Evolutionary conservation across 1,140 invertebrate species (phyloP).

Genomic region (Drosophila guanche): DNA sequence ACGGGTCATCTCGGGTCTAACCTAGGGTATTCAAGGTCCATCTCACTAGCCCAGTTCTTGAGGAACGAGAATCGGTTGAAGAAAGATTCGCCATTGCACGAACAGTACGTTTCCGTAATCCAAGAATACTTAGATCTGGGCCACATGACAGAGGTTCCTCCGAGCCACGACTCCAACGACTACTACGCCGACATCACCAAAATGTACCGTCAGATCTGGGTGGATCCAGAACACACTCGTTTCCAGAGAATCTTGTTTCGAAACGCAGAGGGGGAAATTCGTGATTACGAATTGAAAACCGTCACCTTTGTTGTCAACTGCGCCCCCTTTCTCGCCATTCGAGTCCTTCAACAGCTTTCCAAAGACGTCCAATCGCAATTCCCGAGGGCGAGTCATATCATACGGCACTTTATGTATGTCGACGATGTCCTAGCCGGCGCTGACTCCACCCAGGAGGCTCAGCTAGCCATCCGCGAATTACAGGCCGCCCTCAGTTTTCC

Average conservation of each 20-base stretch:
- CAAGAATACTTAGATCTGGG: not conserved
- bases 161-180: not conserved
- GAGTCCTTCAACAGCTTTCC: not conserved
- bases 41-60: not conserved
- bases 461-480: not conserved
- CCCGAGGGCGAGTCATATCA: slow-evolving; percentile 3
- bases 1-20: not conserved
- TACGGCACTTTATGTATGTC: not conserved
- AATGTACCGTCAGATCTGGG: not conserved
- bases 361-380: too few relatives aligned
- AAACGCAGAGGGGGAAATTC: too few relatives aligned
- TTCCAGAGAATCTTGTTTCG: too few relatives aligned
- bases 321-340: not conserved
- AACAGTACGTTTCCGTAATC: not conserved
- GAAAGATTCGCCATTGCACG: not conserved
- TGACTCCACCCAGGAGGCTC: too few relatives aligned
- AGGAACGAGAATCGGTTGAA: not conserved
- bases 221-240: not conserved
- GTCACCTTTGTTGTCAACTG: too few relatives aligned
- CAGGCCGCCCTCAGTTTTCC: slow-evolving; percentile 3
- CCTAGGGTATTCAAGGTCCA: not conserved
- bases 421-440: not conserved
- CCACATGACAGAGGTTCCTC: not conserved
- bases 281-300: too few relatives aligned
- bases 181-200: not conserved